These are phyloP conservation scores for Empis stercorea DNA, from an alignment of 2,888 invertebrate species.

Conservation along the genomic window DNA sequence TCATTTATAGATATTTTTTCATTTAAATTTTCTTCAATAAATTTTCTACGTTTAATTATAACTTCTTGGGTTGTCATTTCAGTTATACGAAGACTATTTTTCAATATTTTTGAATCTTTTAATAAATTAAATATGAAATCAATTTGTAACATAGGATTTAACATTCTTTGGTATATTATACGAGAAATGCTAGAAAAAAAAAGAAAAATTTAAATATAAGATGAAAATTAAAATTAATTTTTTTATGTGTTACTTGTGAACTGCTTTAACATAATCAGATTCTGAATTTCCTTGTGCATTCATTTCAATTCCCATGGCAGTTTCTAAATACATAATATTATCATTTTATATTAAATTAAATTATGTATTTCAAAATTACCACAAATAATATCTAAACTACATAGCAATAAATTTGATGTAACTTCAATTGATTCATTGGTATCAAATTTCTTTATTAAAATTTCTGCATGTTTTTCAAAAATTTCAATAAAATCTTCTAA, in stretches of 20 bases:
- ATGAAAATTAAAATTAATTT: too few species aligned
- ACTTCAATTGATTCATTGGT: slow-evolving; percentile 35
- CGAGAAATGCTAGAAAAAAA: not conserved
- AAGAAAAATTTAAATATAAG: not conserved
- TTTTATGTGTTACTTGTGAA: slow-evolving; percentile 43
- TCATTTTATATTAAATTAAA: not conserved
- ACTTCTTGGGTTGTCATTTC: slow-evolving; percentile 7
- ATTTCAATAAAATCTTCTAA: slow-evolving; percentile 52
- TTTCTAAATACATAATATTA: slow-evolving; percentile 31
- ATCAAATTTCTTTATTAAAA: slow-evolving; percentile 35
- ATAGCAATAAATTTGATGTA: slow-evolving; percentile 40
- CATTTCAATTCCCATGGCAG: slow-evolving; percentile 62
- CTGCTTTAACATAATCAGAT: slow-evolving; percentile 51
- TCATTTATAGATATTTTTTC: slow-evolving; percentile 9
- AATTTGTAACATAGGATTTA: not conserved
- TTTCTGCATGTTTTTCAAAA: slow-evolving; percentile 46
- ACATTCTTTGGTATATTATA: not conserved
- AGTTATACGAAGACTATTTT: slow-evolving; percentile 1
- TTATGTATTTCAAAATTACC: slow-evolving; percentile 6
- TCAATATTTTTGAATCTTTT: not conserved
- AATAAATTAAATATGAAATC: not conserved
- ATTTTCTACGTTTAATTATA: slow-evolving; percentile 6
- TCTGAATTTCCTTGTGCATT: slow-evolving; percentile 50
- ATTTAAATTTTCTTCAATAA: not conserved
- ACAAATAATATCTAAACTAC: slow-evolving; percentile 9